phyloP scores from a whole-genome alignment of 2,113 vertebrate genomes.

The Chiloscyllium plagiosum region DNA sequence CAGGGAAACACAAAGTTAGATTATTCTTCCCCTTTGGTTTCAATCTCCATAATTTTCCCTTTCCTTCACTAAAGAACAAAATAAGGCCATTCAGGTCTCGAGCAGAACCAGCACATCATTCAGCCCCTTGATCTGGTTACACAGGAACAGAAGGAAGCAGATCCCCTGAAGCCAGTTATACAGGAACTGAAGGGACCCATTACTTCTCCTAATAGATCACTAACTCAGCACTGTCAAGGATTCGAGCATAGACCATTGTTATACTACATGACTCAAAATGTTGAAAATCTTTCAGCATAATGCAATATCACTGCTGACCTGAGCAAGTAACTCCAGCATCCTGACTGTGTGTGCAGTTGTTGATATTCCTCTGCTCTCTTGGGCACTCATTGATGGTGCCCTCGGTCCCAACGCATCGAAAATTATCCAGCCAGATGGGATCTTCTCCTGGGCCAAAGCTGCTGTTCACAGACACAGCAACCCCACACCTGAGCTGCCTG shows the following conservation, averaged over 20 bases:
- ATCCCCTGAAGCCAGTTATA: background rate
- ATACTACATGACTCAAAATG: background rate
- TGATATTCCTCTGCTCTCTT: background rate
- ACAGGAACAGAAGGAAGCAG: too few species aligned
- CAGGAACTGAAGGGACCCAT: background rate
- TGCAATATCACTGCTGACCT: background rate
- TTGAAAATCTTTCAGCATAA: background rate
- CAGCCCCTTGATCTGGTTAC: too few species aligned
- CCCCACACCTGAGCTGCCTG: background rate
- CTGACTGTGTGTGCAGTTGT: conserved; percentile 14
- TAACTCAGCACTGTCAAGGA: background rate
- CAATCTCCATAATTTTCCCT: background rate
- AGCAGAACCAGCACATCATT: too few species aligned
- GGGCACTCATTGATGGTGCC: background rate
- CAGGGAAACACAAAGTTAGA: background rate
- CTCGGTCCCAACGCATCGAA: conserved; percentile 3
- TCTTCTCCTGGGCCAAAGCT: conserved; percentile 11
- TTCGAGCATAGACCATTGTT: background rate
- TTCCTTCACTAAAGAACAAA: background rate
- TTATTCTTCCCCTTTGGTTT: background rate
- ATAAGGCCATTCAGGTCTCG: background rate
- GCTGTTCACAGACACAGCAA: background rate
- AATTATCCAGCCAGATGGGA: conserved; percentile 37
- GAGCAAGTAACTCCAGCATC: conserved; percentile 12
- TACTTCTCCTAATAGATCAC: background rate